These are phyloP conservation scores for Tholera decimalis DNA, from an alignment of 2,888 invertebrate species.

Conservation along the genomic window DNA sequence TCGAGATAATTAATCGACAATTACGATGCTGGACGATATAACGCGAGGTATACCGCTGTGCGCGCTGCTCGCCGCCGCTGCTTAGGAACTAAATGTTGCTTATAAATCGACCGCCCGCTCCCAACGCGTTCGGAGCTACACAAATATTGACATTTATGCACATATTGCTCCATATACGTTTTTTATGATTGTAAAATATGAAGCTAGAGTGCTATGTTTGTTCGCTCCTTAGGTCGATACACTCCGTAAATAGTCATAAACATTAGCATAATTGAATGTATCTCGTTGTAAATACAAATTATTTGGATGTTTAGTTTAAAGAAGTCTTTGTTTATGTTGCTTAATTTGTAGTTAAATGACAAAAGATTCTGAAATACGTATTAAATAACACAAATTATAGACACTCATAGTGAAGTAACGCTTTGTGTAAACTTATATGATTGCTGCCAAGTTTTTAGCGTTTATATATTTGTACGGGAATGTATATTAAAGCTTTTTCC, in stretches of 20 bases:
- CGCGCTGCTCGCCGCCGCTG: slow-evolving; percentile 75
- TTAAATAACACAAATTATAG: slow-evolving; percentile 51
- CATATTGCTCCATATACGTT: slow-evolving; percentile 91
- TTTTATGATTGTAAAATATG: slow-evolving; percentile 90
- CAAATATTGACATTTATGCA: slow-evolving; percentile 91
- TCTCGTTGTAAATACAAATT: slow-evolving; percentile 83
- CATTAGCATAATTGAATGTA: slow-evolving; percentile 90
- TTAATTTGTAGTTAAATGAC: slow-evolving; percentile 76
- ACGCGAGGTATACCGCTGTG: slow-evolving; percentile 87
- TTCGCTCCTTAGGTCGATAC: slow-evolving; percentile 82
- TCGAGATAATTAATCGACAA: slow-evolving; percentile 90
- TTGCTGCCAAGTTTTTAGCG: slow-evolving; percentile 12
- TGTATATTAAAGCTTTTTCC: slow-evolving; percentile 12
- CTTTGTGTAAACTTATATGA: slow-evolving; percentile 4
- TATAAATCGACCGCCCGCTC: slow-evolving; percentile 82
- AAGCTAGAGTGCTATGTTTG: slow-evolving; percentile 83
- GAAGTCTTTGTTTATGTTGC: slow-evolving; percentile 80
- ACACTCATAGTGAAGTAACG: slow-evolving; percentile 12
- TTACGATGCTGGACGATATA: slow-evolving; percentile 89
- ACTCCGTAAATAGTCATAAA: slow-evolving; percentile 85
- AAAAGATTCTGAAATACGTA: slow-evolving; percentile 56
- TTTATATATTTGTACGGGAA: slow-evolving; percentile 16
- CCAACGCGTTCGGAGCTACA: slow-evolving; percentile 70
- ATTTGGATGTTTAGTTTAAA: slow-evolving; percentile 81
- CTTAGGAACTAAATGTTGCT: slow-evolving; percentile 80